phyloP scores from a whole-genome alignment of 2,888 invertebrate genomes.

The Heterodera filipjevi region DNA sequence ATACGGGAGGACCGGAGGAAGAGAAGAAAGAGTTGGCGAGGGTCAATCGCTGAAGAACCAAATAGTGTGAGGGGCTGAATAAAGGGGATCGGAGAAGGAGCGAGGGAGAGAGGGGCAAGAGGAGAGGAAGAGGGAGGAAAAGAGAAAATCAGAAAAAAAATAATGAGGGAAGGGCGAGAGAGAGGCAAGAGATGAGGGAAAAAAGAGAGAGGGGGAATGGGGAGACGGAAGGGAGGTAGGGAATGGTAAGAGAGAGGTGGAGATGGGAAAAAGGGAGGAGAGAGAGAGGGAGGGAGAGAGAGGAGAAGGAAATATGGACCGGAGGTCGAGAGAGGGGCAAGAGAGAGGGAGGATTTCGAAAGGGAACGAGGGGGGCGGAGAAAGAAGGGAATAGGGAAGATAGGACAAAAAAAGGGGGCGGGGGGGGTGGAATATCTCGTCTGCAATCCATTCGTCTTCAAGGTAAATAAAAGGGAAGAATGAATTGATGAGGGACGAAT shows the following conservation, averaged over 20 bases:
- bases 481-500: not conserved
- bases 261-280: too few species aligned
- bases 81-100: too few species aligned
- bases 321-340: not conserved
- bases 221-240: not conserved
- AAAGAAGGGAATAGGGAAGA: not conserved
- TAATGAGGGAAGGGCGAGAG: not conserved
- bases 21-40: too few species aligned
- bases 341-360: not conserved
- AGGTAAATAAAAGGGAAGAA: conserved; percentile 3
- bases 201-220: not conserved
- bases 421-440: not conserved
- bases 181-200: not conserved
- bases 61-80: too few species aligned
- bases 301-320: not conserved
- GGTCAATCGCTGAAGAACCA: too few species aligned
- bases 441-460: not conserved
- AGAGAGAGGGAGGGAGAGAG: not conserved
- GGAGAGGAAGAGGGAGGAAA: too few species aligned
- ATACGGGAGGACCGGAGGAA: not conserved
- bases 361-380: not conserved
- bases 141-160: too few species aligned
- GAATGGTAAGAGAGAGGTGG: not conserved
- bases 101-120: too few species aligned
- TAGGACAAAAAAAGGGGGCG: not conserved